Percentiles rank a stretch among this genome's conserved stretches.
Evolutionary conservation across 1,140 invertebrate genomes (phyloP).

Genomic region (Megalonaias nervosa): DNA sequence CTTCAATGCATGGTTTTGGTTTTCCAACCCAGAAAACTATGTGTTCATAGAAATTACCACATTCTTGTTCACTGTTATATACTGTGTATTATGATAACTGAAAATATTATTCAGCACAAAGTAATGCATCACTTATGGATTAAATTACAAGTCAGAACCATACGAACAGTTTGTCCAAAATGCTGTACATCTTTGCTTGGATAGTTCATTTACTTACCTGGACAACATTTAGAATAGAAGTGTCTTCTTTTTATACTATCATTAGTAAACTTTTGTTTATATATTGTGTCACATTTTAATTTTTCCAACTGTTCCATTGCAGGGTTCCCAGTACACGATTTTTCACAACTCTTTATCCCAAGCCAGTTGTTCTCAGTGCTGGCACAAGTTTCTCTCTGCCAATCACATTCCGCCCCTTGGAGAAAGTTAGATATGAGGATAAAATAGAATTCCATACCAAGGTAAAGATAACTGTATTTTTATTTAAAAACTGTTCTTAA

Average conservation of each 20-base stretch:
- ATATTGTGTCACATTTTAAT: not conserved
- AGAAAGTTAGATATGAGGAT: slow-evolving; percentile 67
- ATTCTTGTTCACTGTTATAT: too few species aligned
- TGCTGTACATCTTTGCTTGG: not conserved
- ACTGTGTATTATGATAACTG: too few species aligned
- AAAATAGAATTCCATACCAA: slow-evolving; percentile 61
- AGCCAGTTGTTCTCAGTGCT: slow-evolving; percentile 68
- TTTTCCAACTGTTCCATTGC: slow-evolving; percentile 27
- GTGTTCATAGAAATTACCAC: too few species aligned
- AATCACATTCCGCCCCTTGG: slow-evolving; percentile 69
- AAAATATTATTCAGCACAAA: not conserved
- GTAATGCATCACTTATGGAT: not conserved
- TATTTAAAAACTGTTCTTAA: not conserved
- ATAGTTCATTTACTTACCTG: not conserved
- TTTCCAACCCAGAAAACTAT: too few species aligned
- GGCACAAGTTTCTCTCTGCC: slow-evolving; percentile 69
- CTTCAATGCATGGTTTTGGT: too few species aligned
- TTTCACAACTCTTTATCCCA: slow-evolving; percentile 68
- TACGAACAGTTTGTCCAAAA: not conserved
- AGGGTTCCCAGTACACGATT: slow-evolving; percentile 66
- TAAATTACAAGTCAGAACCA: not conserved
- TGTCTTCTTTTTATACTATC: not conserved
- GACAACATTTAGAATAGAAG: too few species aligned
- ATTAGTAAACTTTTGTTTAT: not conserved
- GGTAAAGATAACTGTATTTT: slow-evolving; percentile 43